Conservation (phyloP, 2,113 vertebrate genomes). For the Aplodontia rufa region DNA sequence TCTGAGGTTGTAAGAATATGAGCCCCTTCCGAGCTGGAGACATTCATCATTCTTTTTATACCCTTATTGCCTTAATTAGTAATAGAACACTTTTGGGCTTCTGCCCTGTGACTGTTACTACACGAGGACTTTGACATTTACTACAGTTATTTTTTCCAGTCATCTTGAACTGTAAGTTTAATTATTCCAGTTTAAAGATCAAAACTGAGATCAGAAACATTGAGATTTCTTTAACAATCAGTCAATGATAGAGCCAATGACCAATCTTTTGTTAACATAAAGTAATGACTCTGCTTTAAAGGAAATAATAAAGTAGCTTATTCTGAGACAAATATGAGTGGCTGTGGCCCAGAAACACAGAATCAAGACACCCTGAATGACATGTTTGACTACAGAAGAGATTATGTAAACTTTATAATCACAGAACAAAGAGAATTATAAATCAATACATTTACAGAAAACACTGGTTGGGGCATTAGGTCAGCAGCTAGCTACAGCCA, state of each 20-base stretch:
- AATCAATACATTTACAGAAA: not conserved
- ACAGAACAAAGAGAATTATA: not conserved
- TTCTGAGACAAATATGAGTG: not conserved
- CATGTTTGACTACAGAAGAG: not conserved
- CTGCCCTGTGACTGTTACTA: not conserved
- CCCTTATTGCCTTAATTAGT: not conserved
- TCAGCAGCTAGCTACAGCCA: not conserved
- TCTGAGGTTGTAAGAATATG: not conserved
- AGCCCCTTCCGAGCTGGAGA: not conserved
- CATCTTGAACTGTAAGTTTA: not conserved
- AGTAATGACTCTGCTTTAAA: too few relatives aligned
- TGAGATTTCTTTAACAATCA: not conserved
- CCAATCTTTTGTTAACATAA: not conserved
- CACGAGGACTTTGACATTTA: not conserved
- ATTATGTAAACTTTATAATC: not conserved
- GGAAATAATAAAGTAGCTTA: too few relatives aligned
- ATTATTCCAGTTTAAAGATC: not conserved
- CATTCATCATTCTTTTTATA: not conserved
- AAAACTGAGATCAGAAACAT: not conserved
- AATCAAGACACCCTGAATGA: not conserved
- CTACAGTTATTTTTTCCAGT: not conserved
- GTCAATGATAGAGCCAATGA: not conserved
- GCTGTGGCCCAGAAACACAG: not conserved
- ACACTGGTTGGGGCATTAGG: not conserved
- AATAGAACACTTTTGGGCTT: not conserved